Conservation (phyloP, 2,888 invertebrate species). For the Sabatieria punctata region DNA sequence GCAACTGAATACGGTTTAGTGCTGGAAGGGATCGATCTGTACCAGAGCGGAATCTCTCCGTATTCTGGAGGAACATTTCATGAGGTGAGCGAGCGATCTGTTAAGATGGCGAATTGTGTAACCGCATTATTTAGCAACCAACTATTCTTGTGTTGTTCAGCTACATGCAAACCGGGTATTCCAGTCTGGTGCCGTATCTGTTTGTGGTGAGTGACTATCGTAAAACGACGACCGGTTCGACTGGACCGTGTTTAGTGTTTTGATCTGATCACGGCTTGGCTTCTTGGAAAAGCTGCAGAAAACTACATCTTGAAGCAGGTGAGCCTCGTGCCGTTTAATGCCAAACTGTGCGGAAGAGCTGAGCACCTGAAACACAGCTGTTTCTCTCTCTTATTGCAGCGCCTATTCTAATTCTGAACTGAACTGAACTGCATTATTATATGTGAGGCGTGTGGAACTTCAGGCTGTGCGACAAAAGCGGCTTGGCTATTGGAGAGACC, state of each 20-base stretch:
- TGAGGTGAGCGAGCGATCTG: not conserved
- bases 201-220: not conserved
- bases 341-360: not conserved
- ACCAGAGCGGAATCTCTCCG: not conserved
- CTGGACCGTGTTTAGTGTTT: not conserved
- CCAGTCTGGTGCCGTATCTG: not conserved
- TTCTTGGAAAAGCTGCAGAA: not conserved
- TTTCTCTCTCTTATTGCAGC: too few species aligned
- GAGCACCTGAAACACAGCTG: too few species aligned
- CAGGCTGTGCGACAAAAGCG: too few species aligned
- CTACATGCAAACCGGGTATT: not conserved
- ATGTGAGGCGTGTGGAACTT: too few species aligned
- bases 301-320: not conserved
- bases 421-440: too few species aligned
- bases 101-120: too few species aligned
- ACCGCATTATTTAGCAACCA: too few species aligned
- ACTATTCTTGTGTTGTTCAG: not conserved
- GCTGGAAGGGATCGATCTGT: slow-evolving; percentile 1
- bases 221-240: not conserved
- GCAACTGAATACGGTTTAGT: not conserved
- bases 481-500: too few species aligned
- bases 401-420: too few species aligned
- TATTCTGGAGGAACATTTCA: slow-evolving; percentile 1
- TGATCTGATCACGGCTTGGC: not conserved
- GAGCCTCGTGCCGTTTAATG: not conserved